Conservation (phyloP, 2,113 vertebrate species). For the Dicerorhinus sumatrensis region DNA sequence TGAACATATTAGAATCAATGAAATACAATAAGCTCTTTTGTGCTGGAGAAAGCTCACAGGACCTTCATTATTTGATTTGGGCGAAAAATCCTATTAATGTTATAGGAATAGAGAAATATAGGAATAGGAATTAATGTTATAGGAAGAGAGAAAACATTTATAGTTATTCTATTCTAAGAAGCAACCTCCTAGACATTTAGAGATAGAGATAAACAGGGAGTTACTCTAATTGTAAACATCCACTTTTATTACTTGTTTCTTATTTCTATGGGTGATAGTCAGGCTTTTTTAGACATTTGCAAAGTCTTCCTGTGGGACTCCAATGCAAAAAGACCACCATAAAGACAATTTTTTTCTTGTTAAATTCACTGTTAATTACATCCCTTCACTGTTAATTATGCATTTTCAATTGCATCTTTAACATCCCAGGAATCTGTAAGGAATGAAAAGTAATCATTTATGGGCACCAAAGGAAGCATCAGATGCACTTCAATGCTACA, state of each 20-base stretch:
- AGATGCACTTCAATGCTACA: not conserved
- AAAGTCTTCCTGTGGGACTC: not conserved
- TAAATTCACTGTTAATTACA: conserved; percentile 9
- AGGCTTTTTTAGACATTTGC: not conserved
- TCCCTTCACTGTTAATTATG: conserved; percentile 19
- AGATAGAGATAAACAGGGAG: not conserved
- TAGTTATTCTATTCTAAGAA: conserved; percentile 43
- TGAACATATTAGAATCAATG: not conserved
- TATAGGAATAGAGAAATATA: not conserved
- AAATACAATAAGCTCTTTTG: not conserved
- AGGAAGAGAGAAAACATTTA: not conserved
- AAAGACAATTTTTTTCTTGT: not conserved
- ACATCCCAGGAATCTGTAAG: not conserved
- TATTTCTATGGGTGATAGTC: not conserved
- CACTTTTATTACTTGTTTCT: not conserved
- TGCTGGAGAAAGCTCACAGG: not conserved
- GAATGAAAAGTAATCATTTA: conserved; percentile 34
- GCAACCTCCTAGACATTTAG: not conserved
- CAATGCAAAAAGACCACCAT: not conserved
- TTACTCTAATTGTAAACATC: not conserved
- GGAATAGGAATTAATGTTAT: not conserved
- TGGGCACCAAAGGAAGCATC: not conserved
- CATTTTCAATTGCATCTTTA: conserved; percentile 25
- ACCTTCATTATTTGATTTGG: not conserved
- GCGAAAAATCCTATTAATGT: not conserved